Percentiles rank a stretch among this genome's conserved stretches.
Conservation (phyloP, 2,113 vertebrate species). For the Sinosuthora webbiana region DNA sequence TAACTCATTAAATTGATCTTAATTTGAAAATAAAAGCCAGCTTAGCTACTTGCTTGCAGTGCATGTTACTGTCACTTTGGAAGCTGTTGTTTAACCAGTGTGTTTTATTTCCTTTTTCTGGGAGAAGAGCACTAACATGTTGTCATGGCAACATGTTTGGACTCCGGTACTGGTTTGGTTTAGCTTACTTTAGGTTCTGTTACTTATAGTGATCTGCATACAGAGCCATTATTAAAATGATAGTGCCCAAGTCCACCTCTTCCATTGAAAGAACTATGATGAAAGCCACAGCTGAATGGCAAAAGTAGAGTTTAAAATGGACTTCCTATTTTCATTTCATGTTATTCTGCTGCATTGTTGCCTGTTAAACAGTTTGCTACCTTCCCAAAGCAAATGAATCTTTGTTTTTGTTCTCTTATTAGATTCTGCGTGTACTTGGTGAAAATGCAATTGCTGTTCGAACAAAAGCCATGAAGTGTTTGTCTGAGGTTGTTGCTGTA, state of each 20-base stretch:
- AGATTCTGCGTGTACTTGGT: conserved; percentile 90
- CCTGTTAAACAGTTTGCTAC: background rate
- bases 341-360: conserved; percentile 16
- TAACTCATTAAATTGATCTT: background rate
- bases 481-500: conserved; percentile 98
- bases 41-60: background rate
- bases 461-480: conserved; percentile 99
- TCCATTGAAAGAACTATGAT: background rate
- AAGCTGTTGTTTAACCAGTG: background rate
- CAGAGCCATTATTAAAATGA: background rate
- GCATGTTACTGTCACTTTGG: background rate
- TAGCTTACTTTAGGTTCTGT: background rate
- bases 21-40: background rate
- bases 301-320: background rate
- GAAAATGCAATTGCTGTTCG: conserved; percentile 99
- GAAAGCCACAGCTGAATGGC: background rate
- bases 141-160: background rate
- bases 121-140: background rate
- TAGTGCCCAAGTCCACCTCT: background rate
- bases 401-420: conserved; percentile 30
- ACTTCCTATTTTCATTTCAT: background rate
- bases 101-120: background rate
- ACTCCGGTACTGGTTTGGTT: background rate
- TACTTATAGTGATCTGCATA: background rate
- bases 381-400: conserved; percentile 38